Percentiles rank a stretch among this genome's conserved stretches.
These are phyloP conservation scores for Vulpes lagopus DNA, from an alignment of 2,113 vertebrate species.

Conservation along the genomic window DNA sequence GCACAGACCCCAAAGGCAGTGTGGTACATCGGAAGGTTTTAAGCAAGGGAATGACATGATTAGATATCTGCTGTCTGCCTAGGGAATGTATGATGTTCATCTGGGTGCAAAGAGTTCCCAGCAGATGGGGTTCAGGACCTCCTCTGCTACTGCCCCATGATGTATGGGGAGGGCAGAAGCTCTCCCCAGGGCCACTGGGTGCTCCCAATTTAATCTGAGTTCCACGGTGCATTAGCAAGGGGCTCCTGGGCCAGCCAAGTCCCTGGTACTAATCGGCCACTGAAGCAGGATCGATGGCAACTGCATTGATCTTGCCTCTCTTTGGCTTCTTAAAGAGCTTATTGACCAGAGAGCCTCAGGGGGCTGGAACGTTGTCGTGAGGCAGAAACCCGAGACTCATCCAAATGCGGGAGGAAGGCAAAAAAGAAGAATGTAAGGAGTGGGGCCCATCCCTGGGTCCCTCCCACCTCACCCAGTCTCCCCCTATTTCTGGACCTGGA, in stretches of 20 bases:
- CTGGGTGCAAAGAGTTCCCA: neutral
- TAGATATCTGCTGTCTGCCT: neutral
- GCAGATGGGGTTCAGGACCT: neutral
- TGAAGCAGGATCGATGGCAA: constrained; percentile 54
- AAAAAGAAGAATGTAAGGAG: neutral
- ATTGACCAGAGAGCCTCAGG: constrained; percentile 69
- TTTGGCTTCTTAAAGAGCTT: constrained; percentile 77
- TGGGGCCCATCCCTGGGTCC: neutral
- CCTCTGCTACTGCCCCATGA: too few species aligned
- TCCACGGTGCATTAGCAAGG: neutral
- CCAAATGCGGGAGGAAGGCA: neutral
- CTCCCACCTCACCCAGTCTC: neutral
- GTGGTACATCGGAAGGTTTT: neutral
- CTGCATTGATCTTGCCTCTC: constrained; percentile 73
- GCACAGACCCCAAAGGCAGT: neutral
- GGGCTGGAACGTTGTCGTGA: neutral
- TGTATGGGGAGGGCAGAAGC: neutral
- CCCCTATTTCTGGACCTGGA: neutral
- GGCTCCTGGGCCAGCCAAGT: neutral
- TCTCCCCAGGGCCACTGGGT: neutral
- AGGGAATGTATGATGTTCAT: neutral
- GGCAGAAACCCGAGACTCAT: neutral
- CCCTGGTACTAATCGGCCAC: constrained; percentile 55
- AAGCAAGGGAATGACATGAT: neutral
- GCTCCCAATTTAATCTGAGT: constrained; percentile 58